Base-by-base conservation (phyloP, 2,113 vertebrate species). In the Oostethus manadensis region DNA sequence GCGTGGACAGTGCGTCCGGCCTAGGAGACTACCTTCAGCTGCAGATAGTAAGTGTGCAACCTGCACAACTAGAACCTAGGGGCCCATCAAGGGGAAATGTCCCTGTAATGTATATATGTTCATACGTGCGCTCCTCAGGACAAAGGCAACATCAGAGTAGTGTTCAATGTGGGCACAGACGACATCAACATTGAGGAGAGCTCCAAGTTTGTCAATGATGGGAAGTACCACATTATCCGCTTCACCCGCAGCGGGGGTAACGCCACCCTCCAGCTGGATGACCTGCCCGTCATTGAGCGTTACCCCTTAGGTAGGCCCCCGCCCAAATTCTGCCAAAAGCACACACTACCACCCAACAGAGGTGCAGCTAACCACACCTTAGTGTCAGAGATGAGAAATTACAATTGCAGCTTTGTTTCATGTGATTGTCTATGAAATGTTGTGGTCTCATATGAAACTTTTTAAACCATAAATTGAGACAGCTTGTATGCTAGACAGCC, bases 151-250 rank as follows among this genome's bases (percentile, higher is more conserved):
- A 95, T 99, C 78, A 93, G 93, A 86, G 96, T 99, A 80, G 97
- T 98, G 78, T 99, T 99, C 87, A 99, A 99, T 77, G 97, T 99
- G 58, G 97, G 97, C 80, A 99, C 97, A 10, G 95, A 99, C 68
- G 97, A 99, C 91, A 99, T 99, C 81, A 91, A 95, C 86, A 99
- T 99, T n/a, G 96, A 98, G 81, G 96, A 99, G 78, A 93, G 94
- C 80, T 92, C 93, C 85, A 95, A 96, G 84, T 98, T 98, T 88
- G 97, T 99, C 87, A 99, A 98, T 70, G 97, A 99, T 60, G 97
- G 97, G 71, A 98, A 96, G 84, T 98, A 99, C 91, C 97, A 99
- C 71, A 93, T 97, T 84, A 92, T 99, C 60, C 94, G 97, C 66
- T 99, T 99, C 88, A 99, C 97, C 0, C 88, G 97, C 81, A 99